These are phyloP conservation scores for Catamblyrhynchus diadema DNA, from an alignment of 2,797 vertebrate genomes.

Conservation along the genomic window DNA sequence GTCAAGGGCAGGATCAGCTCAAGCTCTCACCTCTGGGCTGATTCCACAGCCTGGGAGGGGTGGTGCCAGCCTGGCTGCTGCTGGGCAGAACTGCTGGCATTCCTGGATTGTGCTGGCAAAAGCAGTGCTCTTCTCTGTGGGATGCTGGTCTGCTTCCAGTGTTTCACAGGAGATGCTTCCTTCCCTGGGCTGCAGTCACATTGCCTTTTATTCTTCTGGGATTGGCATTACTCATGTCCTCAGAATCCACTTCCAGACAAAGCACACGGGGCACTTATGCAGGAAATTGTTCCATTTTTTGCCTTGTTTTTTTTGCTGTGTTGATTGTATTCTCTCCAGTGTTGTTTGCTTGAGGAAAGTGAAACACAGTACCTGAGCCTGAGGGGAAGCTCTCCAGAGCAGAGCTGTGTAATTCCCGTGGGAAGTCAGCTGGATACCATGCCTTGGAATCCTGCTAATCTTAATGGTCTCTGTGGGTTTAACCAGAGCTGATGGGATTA, in stretches of 20 bases:
- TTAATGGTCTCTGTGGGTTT: background rate
- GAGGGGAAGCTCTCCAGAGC: background rate
- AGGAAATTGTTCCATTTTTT: fast-evolving
- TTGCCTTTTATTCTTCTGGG: background rate
- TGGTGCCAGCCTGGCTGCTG: background rate
- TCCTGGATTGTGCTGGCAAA: fast-evolving
- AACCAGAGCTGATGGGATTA: background rate
- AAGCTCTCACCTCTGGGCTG: background rate
- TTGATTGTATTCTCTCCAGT: background rate
- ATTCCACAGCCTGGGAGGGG: too few relatives aligned
- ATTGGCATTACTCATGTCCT: background rate
- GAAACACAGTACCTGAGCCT: background rate
- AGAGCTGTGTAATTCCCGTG: background rate
- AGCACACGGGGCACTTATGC: background rate
- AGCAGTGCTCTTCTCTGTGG: background rate
- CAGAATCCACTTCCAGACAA: background rate
- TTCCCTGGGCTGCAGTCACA: background rate
- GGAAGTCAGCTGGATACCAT: background rate
- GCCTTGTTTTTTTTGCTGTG: background rate
- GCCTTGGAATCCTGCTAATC: slow-evolving; percentile 12
- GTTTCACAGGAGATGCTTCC: background rate
- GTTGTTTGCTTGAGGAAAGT: background rate
- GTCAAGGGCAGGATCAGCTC: background rate
- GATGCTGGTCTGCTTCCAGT: background rate
- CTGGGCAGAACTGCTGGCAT: background rate